phyloP scores from a whole-genome alignment of 2,113 vertebrate species.

The Zingel zingel region DNA sequence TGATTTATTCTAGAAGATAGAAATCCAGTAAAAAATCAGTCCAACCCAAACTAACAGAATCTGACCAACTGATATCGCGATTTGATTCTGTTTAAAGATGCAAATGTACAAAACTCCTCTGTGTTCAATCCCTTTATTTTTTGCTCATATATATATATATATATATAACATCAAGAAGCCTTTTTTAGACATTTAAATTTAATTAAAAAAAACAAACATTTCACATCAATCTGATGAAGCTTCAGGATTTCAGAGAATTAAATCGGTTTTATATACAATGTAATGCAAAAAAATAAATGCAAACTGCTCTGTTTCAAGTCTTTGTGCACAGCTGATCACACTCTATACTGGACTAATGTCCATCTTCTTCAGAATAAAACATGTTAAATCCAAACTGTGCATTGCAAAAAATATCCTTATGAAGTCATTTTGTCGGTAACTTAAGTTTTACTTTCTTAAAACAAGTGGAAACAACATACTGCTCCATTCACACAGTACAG shows the following conservation, averaged over 20 bases:
- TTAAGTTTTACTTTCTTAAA: no score
- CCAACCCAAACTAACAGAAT: neutral
- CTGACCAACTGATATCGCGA: neutral
- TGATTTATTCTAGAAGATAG: neutral
- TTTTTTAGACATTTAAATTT: slow-evolving; percentile 17
- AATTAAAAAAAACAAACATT: neutral
- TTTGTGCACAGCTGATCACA: no score
- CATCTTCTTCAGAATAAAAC: no score
- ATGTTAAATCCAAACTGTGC: no score
- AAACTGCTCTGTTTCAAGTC: no score
- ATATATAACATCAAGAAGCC: slow-evolving; percentile 30
- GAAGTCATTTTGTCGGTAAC: no score
- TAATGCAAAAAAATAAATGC: neutral
- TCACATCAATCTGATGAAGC: slow-evolving; percentile 13
- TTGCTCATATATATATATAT: slow-evolving; percentile 44
- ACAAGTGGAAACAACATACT: no score
- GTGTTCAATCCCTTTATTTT: slow-evolving; percentile 18
- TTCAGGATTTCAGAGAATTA: neutral
- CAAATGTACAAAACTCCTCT: slow-evolving; percentile 10
- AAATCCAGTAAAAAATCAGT: neutral
- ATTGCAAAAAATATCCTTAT: no score
- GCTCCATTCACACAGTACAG: no score
- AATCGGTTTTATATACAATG: neutral
- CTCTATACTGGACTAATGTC: no score
- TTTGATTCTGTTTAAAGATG: slow-evolving; percentile 27